These are phyloP conservation scores for Stigmatopora nigra DNA, from an alignment of 2,113 vertebrate species.

Conservation along the genomic window DNA sequence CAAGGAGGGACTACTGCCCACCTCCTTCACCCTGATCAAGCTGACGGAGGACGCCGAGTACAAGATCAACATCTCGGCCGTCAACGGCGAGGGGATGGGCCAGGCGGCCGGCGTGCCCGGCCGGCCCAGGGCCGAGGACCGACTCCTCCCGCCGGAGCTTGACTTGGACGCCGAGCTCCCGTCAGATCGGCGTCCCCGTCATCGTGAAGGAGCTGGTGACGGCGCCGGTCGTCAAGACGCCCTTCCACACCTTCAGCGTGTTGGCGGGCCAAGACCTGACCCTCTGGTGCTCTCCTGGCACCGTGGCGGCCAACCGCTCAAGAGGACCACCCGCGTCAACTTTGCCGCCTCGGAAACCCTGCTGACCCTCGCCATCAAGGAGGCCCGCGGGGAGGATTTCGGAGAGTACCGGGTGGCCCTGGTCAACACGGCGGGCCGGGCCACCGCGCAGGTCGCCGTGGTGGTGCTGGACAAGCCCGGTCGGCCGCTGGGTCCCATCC, in stretches of 20 bases:
- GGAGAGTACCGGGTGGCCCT: slow-evolving; percentile 86
- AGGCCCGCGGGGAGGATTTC: slow-evolving; percentile 87
- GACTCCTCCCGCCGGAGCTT: slow-evolving; percentile 86
- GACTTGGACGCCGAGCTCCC: slow-evolving; percentile 94
- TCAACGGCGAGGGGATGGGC: slow-evolving; percentile 90
- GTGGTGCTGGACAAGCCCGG: slow-evolving; percentile 96
- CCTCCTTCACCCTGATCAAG: slow-evolving; percentile 85
- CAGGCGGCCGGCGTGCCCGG: slow-evolving; percentile 87
- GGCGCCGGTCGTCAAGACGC: slow-evolving; percentile 82
- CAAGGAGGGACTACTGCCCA: slow-evolving; percentile 79
- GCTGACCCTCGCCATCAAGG: slow-evolving; percentile 84
- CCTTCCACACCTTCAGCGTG: slow-evolving; percentile 94
- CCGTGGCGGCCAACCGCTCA: slow-evolving; percentile 80
- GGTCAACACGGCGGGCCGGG: slow-evolving; percentile 86
- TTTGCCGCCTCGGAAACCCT: slow-evolving; percentile 78
- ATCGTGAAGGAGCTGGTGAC: slow-evolving; percentile 95
- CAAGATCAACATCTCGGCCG: slow-evolving; percentile 87
- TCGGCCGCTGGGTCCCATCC: slow-evolving; percentile 87
- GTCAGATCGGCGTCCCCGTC: slow-evolving; percentile 90
- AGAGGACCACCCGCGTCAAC: slow-evolving; percentile 87
- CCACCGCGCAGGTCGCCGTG: slow-evolving; percentile 76
- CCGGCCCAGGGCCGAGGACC: slow-evolving; percentile 89
- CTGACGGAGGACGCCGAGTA: slow-evolving; percentile 92
- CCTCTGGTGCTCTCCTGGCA: slow-evolving; percentile 85
- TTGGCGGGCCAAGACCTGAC: slow-evolving; percentile 90